Evolutionary conservation across 2,888 invertebrate genomes (phyloP), one percentile per base, ranked within the genome.

Genomic region (Scaptomyza tumidula): DNA sequence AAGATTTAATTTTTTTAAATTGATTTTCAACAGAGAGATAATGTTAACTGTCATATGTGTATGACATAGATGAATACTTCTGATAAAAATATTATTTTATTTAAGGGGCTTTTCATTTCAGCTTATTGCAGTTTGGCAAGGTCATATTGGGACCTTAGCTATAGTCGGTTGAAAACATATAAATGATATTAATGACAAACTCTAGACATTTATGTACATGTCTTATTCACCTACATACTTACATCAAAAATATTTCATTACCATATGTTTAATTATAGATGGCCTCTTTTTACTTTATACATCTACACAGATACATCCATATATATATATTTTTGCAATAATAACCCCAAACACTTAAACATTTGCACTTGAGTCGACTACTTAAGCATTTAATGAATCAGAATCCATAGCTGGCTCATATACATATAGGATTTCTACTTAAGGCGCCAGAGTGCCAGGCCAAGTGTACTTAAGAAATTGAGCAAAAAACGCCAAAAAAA

Each of bases 341-440:
- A 59, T 71, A 73, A 62, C 52, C 55, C 54, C 44, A 69, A 41
- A 76, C 85, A 87, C 83, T 83, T 81, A 63, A 78, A 66, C 74
- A 76, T 81, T 83, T 82, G 85, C 87, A 83, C 83, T 83, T 87
- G 83, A 83, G 69, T 55, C 70, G 61, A 57, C 73, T 71, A 64
- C 85, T 87, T 87, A 83, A 83, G 83, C 74, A 84, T 81, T 86
- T 86, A 81, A 83, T 86, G 85, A 87, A 85, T 81, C 66, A 1
- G 62, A 71, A 68, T 75, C 57, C 33, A 56, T 33, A 11, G 24
- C 24, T 24, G 24, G 24, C 24, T 24, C 33, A 50, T 46, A 49
- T 62, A 41, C 19, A 33, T 33, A 6, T 10, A 33, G 13, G 33
- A 59, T 65, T 44, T 67, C 69, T 78, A 83, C 83, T 83, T 83